Conservation (phyloP, 2,113 vertebrate species). For the Synodontis membranacea region DNA sequence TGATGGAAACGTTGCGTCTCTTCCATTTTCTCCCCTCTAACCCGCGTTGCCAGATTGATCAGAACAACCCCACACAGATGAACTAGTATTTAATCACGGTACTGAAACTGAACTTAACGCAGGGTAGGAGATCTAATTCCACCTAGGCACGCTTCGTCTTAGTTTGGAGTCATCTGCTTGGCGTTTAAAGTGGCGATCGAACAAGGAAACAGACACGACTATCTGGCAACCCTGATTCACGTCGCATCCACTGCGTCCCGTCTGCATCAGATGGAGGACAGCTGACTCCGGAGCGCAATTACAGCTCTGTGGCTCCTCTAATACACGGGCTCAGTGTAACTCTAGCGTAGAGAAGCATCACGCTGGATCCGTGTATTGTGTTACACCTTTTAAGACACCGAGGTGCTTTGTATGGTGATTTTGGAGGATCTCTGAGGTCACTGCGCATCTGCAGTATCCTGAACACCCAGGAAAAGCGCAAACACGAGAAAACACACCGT, state of each 20-base stretch:
- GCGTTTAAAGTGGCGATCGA: not conserved
- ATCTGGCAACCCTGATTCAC: conserved; percentile 49
- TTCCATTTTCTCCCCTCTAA: conserved; percentile 49
- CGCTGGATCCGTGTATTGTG: conserved; percentile 6
- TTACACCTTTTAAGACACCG: not conserved
- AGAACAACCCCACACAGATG: not conserved
- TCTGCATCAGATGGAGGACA: conserved; percentile 61
- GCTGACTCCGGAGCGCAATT: conserved; percentile 39
- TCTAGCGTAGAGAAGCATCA: not conserved
- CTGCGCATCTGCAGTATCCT: conserved; percentile 65
- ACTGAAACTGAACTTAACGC: too few species aligned
- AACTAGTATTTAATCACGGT: not conserved
- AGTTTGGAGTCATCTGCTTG: not conserved
- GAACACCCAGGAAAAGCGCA: not conserved
- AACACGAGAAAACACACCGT: not conserved
- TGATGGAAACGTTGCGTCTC: conserved; percentile 75
- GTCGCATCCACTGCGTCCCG: conserved; percentile 67
- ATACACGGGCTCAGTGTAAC: conserved; percentile 10
- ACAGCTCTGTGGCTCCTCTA: conserved; percentile 5
- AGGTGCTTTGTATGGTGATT: not conserved
- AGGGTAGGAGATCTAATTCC: too few species aligned
- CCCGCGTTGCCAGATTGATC: conserved; percentile 24
- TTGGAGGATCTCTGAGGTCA: not conserved
- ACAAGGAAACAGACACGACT: too few species aligned
- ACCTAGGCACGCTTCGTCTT: not conserved